Evolutionary conservation across 2,797 vertebrate genomes (phyloP).

Genomic region (Xenentodon cancila): DNA sequence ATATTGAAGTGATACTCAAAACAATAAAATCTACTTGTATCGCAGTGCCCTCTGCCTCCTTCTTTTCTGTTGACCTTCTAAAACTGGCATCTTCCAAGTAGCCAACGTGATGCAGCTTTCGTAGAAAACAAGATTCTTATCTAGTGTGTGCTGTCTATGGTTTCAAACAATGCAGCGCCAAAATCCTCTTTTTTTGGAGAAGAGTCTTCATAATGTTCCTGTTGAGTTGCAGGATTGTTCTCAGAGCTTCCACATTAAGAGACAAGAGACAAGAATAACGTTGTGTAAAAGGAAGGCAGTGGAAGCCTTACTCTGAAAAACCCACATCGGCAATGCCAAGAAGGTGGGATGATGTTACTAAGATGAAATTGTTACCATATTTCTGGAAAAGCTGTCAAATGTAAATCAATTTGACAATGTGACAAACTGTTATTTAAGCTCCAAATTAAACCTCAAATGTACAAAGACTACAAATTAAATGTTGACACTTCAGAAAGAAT

Average conservation of each 20-base stretch:
- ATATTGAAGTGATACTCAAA: constrained; percentile 20
- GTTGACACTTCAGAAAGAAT: neutral
- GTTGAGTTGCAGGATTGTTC: neutral
- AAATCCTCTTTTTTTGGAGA: constrained; percentile 9
- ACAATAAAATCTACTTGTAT: constrained; percentile 34
- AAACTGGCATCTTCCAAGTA: constrained; percentile 11
- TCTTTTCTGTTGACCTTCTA: constrained; percentile 27
- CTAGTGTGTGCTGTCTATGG: neutral
- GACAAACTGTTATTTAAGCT: no score
- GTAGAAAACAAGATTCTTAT: constrained; percentile 27
- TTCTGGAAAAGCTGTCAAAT: neutral
- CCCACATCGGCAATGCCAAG: neutral
- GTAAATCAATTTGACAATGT: neutral
- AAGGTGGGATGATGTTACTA: neutral
- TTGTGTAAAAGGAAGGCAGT: neutral
- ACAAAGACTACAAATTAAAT: no score
- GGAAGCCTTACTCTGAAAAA: constrained; percentile 2
- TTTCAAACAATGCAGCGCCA: constrained; percentile 1
- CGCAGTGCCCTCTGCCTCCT: neutral
- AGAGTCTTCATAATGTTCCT: neutral
- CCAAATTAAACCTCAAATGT: no score
- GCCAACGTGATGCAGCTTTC: constrained; percentile 2
- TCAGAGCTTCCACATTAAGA: neutral
- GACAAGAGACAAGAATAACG: neutral
- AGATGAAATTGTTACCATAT: no score